Evolutionary conservation across 2,888 invertebrate species (phyloP).

Genomic region (Xylota sylvarum): DNA sequence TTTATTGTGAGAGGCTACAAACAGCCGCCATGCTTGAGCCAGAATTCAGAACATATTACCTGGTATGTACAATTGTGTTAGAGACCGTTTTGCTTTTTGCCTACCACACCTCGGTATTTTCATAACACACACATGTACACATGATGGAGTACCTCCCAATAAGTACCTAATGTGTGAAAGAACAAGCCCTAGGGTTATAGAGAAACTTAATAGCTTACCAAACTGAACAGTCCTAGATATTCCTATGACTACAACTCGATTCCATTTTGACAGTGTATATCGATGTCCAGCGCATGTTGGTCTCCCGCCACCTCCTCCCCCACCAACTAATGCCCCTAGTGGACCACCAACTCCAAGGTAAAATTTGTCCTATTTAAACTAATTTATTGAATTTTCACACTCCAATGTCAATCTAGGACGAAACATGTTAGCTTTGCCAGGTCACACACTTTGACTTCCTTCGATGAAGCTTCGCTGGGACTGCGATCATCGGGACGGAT

Average conservation of each 20-base stretch:
- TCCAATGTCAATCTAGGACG: conserved; percentile 86
- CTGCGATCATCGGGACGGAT: conserved; percentile 84
- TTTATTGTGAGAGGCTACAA: conserved; percentile 72
- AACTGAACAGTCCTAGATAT: not conserved
- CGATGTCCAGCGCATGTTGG: conserved; percentile 87
- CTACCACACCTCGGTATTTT: conserved; percentile 45
- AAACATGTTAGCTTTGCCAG: conserved; percentile 97
- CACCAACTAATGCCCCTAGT: conserved; percentile 87
- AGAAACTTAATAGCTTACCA: not conserved
- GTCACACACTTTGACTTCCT: conserved; percentile 94
- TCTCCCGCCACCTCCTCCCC: conserved; percentile 87
- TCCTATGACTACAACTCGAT: conserved; percentile 26
- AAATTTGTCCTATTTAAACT: conserved; percentile 4
- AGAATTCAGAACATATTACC: conserved; percentile 83
- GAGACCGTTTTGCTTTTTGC: conserved; percentile 65
- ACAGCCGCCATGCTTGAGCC: conserved; percentile 81
- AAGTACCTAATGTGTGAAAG: conserved; percentile 26
- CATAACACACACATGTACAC: conserved; percentile 48
- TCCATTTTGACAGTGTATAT: conserved; percentile 79
- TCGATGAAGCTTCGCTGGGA: conserved; percentile 88
- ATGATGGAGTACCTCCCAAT: conserved; percentile 46
- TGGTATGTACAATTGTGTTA: conserved; percentile 78
- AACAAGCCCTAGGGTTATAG: conserved; percentile 28
- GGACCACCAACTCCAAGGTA: conserved; percentile 82
- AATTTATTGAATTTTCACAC: not conserved